phyloP scores from a whole-genome alignment of 2,797 vertebrate species.

The Paratrypauchen microcephalus region DNA sequence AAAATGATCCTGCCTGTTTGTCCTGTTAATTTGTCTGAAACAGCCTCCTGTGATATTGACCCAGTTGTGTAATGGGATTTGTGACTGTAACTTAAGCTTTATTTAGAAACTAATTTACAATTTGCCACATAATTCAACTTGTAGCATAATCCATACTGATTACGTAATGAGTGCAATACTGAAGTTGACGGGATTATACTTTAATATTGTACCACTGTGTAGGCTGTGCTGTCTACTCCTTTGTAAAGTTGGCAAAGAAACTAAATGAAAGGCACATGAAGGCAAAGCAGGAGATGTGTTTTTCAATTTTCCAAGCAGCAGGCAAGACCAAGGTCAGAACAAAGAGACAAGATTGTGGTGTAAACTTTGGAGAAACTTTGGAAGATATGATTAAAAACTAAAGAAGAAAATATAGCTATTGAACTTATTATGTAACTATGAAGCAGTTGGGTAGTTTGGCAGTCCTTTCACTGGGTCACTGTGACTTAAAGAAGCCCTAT shows the following conservation, averaged over 20 bases:
- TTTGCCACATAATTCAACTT: conserved; percentile 4
- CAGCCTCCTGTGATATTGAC: conserved; percentile 15
- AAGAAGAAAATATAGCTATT: too few species aligned
- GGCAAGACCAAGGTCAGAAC: conserved; percentile 1
- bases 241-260: conserved; percentile 11
- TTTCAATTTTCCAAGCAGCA: background rate
- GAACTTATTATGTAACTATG: too few species aligned
- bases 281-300: background rate
- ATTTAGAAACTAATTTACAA: conserved; percentile 9
- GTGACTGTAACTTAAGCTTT: conserved; percentile 3
- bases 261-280: background rate
- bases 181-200: background rate
- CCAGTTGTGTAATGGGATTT: conserved; percentile 7
- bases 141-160: background rate
- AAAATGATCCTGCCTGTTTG: background rate
- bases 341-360: background rate
- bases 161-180: background rate
- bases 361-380: background rate
- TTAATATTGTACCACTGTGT: conserved; percentile 1
- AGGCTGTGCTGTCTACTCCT: background rate
- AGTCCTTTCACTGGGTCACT: too few species aligned
- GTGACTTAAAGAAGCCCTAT: too few species aligned
- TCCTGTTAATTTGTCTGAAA: background rate
- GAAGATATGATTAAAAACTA: background rate
- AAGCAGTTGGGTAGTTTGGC: too few species aligned